Conservation (phyloP, 2,797 vertebrate species). For the Uromys caudimaculatus region DNA sequence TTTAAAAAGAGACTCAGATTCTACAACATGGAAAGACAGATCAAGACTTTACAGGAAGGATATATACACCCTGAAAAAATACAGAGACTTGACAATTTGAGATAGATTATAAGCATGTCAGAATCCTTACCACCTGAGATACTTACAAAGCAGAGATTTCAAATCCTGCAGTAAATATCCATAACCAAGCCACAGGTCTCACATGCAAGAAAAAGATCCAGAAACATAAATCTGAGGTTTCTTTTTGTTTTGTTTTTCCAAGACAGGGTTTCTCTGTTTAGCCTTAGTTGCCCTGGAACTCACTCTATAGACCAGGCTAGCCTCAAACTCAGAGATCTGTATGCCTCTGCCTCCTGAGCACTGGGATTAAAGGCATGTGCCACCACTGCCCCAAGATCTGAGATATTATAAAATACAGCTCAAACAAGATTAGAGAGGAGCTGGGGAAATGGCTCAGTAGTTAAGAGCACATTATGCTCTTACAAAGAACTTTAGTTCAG, state of each 20-base stretch:
- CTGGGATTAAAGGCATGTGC: too few relatives aligned
- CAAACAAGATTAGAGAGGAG: too few relatives aligned
- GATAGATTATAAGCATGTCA: background rate
- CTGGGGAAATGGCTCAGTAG: too few relatives aligned
- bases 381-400: too few relatives aligned
- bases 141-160: background rate
- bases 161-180: conserved; percentile 1
- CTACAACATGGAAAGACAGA: conserved; percentile 1
- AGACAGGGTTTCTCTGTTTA: background rate
- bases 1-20: background rate
- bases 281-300: background rate
- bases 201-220: background rate
- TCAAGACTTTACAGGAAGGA: background rate
- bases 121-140: background rate
- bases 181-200: background rate
- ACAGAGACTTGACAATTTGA: background rate
- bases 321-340: background rate
- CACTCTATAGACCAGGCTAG: background rate
- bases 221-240: background rate
- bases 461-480: too few relatives aligned
- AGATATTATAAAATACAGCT: too few relatives aligned
- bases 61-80: conserved; percentile 8
- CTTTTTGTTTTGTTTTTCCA: background rate
- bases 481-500: too few relatives aligned
- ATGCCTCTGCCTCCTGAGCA: too few relatives aligned